Conservation (phyloP, 2,888 invertebrate genomes). For the Sminthurides aquaticus region DNA sequence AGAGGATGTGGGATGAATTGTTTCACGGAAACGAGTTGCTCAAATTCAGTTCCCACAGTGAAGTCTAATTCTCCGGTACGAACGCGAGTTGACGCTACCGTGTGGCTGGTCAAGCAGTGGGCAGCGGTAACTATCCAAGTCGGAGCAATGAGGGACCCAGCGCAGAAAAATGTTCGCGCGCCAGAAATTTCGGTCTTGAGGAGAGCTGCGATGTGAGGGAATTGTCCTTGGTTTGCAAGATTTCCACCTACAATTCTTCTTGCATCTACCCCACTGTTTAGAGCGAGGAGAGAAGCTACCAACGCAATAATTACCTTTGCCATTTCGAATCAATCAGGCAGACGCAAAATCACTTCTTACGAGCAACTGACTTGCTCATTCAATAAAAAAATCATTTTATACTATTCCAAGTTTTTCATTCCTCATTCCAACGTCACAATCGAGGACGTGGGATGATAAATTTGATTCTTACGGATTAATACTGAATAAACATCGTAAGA, state of each 20-base stretch:
- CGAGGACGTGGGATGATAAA: too few relatives aligned
- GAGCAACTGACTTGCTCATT: too few relatives aligned
- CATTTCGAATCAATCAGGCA: too few relatives aligned
- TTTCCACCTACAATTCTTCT: neutral
- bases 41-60: neutral
- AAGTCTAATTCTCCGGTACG: slow-evolving; percentile 6
- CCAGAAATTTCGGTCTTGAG: neutral
- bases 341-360: too few relatives aligned
- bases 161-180: slow-evolving; percentile 7
- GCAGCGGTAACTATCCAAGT: slow-evolving; percentile 2
- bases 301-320: neutral
- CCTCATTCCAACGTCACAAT: too few relatives aligned
- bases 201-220: neutral
- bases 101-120: neutral
- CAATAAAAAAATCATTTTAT: too few relatives aligned
- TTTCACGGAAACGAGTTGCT: slow-evolving; percentile 1
- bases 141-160: slow-evolving; percentile 1
- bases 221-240: slow-evolving; percentile 7
- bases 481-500: too few relatives aligned
- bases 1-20: neutral
- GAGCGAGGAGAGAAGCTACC: neutral
- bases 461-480: too few relatives aligned
- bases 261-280: neutral
- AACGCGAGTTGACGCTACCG: neutral
- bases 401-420: too few relatives aligned